Evolutionary conservation across 2,888 invertebrate species (phyloP).

Genomic region (Bombylius major): DNA sequence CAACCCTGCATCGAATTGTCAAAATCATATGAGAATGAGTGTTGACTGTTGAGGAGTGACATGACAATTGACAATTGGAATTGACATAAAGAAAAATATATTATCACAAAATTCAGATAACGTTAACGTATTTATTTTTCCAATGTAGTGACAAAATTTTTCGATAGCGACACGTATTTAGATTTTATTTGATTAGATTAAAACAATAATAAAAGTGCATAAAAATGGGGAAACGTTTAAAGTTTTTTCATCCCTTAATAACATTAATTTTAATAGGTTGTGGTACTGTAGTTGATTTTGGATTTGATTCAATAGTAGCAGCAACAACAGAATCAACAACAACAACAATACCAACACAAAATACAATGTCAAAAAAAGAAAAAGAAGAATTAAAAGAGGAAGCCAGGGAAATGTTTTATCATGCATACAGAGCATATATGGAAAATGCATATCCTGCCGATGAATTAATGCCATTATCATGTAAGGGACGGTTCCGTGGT

Average conservation of each 20-base stretch:
- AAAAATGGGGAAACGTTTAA: not conserved
- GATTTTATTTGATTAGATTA: too few relatives aligned
- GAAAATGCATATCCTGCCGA: constrained; percentile 96
- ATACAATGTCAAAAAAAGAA: constrained; percentile 49
- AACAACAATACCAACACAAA: constrained; percentile 30
- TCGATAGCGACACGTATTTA: too few relatives aligned
- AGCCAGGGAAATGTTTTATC: constrained; percentile 90
- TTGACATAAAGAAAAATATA: too few relatives aligned
- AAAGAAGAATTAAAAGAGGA: constrained; percentile 54
- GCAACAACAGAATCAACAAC: not conserved
- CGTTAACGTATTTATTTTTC: too few relatives aligned
- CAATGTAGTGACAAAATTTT: too few relatives aligned
- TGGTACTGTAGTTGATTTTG: not conserved
- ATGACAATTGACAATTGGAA: too few relatives aligned
- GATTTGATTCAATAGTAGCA: not conserved
- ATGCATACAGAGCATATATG: constrained; percentile 93
- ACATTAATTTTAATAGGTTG: too few relatives aligned
- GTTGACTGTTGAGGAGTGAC: too few relatives aligned
- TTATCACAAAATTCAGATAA: too few relatives aligned
- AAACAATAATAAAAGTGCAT: not conserved
- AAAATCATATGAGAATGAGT: too few relatives aligned
- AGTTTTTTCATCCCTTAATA: too few relatives aligned
- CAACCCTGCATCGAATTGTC: too few relatives aligned
- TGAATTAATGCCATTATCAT: constrained; percentile 94
- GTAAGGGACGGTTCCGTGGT: constrained; percentile 83